Conservation (phyloP, 2,888 invertebrate species). For the Panzeria rudis region DNA sequence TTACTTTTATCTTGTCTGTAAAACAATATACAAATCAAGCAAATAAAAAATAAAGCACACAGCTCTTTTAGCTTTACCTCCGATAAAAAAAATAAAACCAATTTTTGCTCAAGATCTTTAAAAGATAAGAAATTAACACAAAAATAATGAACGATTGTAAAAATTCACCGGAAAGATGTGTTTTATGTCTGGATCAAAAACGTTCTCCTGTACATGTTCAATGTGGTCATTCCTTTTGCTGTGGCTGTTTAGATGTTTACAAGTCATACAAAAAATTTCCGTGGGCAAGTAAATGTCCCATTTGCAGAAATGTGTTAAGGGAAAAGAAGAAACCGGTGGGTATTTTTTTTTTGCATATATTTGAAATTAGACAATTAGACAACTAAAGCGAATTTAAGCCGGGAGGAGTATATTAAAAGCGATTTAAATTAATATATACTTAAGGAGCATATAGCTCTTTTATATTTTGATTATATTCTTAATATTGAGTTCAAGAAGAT, state of each 20-base stretch:
- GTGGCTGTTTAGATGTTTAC: conserved; percentile 70
- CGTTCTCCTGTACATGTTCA: conserved; percentile 72
- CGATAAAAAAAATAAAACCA: background rate
- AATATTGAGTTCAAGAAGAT: no score
- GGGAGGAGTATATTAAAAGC: no score
- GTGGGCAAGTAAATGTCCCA: conserved; percentile 74
- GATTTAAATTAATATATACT: no score
- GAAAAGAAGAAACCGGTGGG: conserved; percentile 69
- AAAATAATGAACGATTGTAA: conserved; percentile 34
- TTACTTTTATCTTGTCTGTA: background rate
- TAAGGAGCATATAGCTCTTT: no score
- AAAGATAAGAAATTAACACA: background rate
- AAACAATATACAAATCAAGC: background rate
- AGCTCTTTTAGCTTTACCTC: background rate
- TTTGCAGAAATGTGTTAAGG: conserved; percentile 68
- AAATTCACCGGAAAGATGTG: conserved; percentile 63
- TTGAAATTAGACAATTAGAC: background rate
- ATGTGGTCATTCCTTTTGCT: conserved; percentile 75
- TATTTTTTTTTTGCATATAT: conserved; percentile 13
- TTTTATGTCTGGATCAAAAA: conserved; percentile 74
- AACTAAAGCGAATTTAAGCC: background rate
- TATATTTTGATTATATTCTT: no score
- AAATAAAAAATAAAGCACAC: background rate
- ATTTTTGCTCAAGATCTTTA: background rate
- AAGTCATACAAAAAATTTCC: conserved; percentile 72